Evolutionary conservation across 2,888 invertebrate genomes (phyloP).

Genomic region (Andrena camellia): DNA sequence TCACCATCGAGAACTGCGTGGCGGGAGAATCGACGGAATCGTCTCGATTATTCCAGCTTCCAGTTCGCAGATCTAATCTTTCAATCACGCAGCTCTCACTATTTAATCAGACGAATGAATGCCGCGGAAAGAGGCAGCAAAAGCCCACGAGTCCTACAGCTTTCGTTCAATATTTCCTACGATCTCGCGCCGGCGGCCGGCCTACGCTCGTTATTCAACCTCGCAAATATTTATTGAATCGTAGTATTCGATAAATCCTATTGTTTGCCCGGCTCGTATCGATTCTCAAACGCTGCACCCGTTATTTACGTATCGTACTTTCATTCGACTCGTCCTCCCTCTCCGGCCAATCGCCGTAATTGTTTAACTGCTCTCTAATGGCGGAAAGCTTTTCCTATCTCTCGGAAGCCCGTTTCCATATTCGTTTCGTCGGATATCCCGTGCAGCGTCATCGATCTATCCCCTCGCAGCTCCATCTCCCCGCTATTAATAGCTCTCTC

Average conservation of each 20-base stretch:
- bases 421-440: conserved; percentile 8
- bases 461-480: conserved; percentile 24
- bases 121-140: background rate
- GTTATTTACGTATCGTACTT: background rate
- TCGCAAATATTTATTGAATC: conserved; percentile 10
- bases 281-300: background rate
- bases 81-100: too few relatives aligned
- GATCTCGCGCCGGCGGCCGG: background rate
- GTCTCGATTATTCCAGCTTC: background rate
- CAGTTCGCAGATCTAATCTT: too few relatives aligned
- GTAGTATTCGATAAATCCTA: conserved; percentile 6
- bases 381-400: background rate
- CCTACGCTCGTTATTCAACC: background rate
- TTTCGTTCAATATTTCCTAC: conserved; percentile 12
- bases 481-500: conserved; percentile 54
- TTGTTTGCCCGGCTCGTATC: conserved; percentile 3
- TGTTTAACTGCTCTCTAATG: background rate
- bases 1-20: conserved; percentile 8
- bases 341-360: background rate
- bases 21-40: background rate
- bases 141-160: background rate
- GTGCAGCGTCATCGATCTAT: conserved; percentile 3
- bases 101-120: too few relatives aligned
- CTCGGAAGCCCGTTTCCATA: background rate
- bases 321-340: background rate